phyloP scores from a whole-genome alignment of 2,797 vertebrate genomes.

The Siniperca obscura region DNA sequence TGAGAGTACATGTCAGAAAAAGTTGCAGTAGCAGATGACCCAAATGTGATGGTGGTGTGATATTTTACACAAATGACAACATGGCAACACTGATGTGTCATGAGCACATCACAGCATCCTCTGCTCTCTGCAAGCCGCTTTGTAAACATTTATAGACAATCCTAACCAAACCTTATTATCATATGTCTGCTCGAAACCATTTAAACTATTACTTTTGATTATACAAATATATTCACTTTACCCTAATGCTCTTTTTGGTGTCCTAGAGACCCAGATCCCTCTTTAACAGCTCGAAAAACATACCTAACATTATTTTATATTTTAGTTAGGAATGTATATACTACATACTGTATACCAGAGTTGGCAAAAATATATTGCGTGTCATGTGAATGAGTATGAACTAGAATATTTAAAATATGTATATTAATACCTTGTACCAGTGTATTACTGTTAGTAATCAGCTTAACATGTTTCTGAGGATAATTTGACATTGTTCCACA shows the following conservation, averaged over 20 bases:
- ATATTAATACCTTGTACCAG: no score
- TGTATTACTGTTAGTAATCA: no score
- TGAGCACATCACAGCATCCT: constrained; percentile 17
- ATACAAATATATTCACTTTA: not conserved
- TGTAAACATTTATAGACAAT: not conserved
- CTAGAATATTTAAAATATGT: no score
- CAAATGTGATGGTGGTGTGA: constrained; percentile 31
- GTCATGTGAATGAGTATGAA: no score
- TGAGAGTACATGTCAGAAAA: not conserved
- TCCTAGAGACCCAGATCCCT: not conserved
- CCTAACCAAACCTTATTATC: not conserved
- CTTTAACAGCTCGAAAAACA: not conserved
- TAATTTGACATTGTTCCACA: not conserved
- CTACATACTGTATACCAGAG: no score
- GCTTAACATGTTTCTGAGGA: not conserved
- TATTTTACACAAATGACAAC: constrained; percentile 63
- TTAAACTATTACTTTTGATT: not conserved
- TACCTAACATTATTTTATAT: not conserved
- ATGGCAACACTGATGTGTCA: constrained; percentile 16
- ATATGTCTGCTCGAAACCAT: not conserved
- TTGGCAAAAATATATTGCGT: no score
- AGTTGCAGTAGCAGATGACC: not conserved
- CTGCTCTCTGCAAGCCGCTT: not conserved
- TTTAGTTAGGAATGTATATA: no score
- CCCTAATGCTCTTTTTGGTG: not conserved